Evolutionary conservation across 2,888 invertebrate species (phyloP), one percentile per base, ranked within the genome.

Genomic region (Polietes domitor): DNA sequence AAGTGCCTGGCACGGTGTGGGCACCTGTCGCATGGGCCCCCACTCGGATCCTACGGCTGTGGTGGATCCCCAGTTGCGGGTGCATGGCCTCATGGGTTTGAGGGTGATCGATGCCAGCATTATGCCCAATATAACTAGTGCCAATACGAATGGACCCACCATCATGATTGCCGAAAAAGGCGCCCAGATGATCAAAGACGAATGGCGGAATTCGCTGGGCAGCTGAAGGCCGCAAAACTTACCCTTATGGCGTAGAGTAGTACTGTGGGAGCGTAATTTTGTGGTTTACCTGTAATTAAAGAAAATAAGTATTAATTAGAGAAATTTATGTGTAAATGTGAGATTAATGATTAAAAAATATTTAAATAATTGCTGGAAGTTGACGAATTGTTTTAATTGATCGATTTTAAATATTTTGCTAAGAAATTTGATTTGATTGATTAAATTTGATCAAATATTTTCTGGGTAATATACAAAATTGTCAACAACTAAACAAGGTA

Each of bases 101-200:
- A 93, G 97, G n/a, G 96, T 97, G 0, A 94, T 96, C 5, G 97
- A 97, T 89, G 96, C 95, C 0, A 97, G 96, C 87, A 94, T 97
- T 43, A 97, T 97, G 95, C 97, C 97, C 0, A 93, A 92, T 12
- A 95, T 97, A 73, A 94, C 95, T 0, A 95, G 94, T 74, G 97
- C 96, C 0, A 97, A 97, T 90, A 96, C 97, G 0, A 97, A 97
- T 90, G 97, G 96, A 0, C 96, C 97, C 0, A 94, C 95, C 0
- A 96, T 97, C 37, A 97, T 97, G 97, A 96, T 97, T 77, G 97
- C 95, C 0, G 97, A 97, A 90, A 97, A 96, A 88, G 96, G 94
- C 0, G 94, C 96, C 10, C 96, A 96, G 58, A 85, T 90, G 68
- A 87, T 90, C 3, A 87, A 87, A 71, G 86, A 89, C 15, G 87